Evolutionary conservation across 2,888 invertebrate genomes (phyloP).

Genomic region (Daptonema setosum): DNA sequence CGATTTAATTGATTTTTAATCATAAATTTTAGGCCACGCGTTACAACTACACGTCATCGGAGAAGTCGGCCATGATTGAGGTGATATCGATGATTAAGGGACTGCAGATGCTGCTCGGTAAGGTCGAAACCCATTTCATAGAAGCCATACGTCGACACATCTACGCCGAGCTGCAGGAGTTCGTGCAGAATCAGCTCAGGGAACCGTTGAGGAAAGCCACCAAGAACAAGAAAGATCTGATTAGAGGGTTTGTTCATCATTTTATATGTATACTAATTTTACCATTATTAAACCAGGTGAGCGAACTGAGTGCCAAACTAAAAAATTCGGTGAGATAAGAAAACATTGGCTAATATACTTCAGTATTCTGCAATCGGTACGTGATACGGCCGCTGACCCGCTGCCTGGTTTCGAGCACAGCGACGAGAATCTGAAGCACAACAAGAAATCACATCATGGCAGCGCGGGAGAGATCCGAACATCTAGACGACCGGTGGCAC

Average conservation of each 20-base stretch:
- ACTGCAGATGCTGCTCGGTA: constrained; percentile 76
- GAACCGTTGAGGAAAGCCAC: constrained; percentile 85
- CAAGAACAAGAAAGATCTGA: constrained; percentile 88
- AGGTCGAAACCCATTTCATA: constrained; percentile 87
- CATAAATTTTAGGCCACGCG: constrained; percentile 52
- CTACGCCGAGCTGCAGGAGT: constrained; percentile 80
- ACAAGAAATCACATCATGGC: constrained; percentile 59
- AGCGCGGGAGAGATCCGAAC: constrained; percentile 68
- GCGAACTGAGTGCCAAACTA: not conserved
- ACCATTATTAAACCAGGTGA: too few species aligned
- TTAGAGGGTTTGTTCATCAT: constrained; percentile 35
- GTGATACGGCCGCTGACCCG: constrained; percentile 94
- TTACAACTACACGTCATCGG: constrained; percentile 87
- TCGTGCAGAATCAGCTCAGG: constrained; percentile 63
- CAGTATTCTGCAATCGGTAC: constrained; percentile 83
- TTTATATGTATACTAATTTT: too few species aligned
- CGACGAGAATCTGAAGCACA: constrained; percentile 52
- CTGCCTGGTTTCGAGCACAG: constrained; percentile 75
- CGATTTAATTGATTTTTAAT: constrained; percentile 4
- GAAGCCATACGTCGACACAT: constrained; percentile 72
- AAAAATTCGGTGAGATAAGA: too few species aligned
- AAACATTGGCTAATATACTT: too few species aligned
- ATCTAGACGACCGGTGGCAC: constrained; percentile 69
- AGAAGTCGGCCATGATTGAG: constrained; percentile 90
- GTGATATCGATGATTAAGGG: constrained; percentile 96